Percentiles rank a stretch among this genome's conserved stretches.
Evolutionary conservation across 2,113 vertebrate genomes (phyloP).

Genomic region (Tychaedon coryphoeus): DNA sequence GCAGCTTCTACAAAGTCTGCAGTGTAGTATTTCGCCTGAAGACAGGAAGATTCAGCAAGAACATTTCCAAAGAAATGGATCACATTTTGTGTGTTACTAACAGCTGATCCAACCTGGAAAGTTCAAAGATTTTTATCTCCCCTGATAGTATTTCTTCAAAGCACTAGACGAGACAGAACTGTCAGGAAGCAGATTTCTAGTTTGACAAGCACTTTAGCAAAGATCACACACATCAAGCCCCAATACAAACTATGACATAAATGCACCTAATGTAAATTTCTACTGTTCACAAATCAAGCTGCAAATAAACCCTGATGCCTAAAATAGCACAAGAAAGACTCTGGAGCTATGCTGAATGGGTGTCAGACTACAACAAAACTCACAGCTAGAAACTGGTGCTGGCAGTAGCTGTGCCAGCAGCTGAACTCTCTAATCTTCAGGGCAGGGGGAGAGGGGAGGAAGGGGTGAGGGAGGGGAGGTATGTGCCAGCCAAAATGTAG

Average conservation of each 20-base stretch:
- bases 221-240: not conserved
- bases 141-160: not conserved
- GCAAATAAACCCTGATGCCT: not conserved
- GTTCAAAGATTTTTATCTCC: slow-evolving; percentile 1
- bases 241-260: not conserved
- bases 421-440: slow-evolving; percentile 2
- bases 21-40: not conserved
- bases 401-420: slow-evolving; percentile 57
- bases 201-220: not conserved
- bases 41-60: not conserved
- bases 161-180: not conserved
- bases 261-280: not conserved
- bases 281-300: slow-evolving; percentile 19
- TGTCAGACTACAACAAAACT: slow-evolving; percentile 59
- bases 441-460: not conserved
- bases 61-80: not conserved
- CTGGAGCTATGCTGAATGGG: slow-evolving; percentile 2
- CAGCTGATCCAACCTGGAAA: not conserved
- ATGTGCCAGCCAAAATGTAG: slow-evolving; percentile 45
- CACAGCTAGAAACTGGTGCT: slow-evolving; percentile 46
- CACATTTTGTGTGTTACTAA: not conserved
- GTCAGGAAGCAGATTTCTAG: not conserved
- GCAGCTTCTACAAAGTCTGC: not conserved
- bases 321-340: not conserved
- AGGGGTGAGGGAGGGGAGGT: not conserved